Percentiles rank a stretch among this genome's conserved stretches.
Evolutionary conservation across 2,888 invertebrate species (phyloP).

Genomic region (Platypus cylindrus): DNA sequence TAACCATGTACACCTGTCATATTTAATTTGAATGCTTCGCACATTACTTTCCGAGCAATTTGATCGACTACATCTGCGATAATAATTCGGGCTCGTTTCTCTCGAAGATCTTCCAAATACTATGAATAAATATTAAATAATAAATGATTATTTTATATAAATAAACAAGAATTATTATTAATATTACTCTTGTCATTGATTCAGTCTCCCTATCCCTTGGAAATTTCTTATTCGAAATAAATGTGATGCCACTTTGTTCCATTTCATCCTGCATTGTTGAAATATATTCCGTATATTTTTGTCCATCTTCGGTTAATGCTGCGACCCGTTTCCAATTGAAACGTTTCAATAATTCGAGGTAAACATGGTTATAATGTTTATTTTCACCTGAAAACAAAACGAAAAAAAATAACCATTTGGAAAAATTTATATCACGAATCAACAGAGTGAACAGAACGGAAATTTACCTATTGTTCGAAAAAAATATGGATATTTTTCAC

Average conservation of each 20-base stretch:
- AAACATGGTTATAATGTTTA: conserved; percentile 55
- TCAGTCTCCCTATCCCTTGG: conserved; percentile 42
- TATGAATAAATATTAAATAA: conserved; percentile 25
- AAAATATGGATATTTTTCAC: conserved; percentile 61
- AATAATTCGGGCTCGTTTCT: conserved; percentile 58
- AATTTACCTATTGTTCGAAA: conserved; percentile 59
- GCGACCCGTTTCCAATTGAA: conserved; percentile 61
- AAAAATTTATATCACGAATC: no score
- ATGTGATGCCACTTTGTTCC: conserved; percentile 46
- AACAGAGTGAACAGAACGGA: no score
- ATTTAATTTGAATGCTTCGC: conserved; percentile 59
- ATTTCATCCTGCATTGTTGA: conserved; percentile 54
- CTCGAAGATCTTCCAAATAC: conserved; percentile 52
- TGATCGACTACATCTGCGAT: conserved; percentile 68
- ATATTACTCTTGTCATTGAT: conserved; percentile 45
- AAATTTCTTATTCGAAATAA: conserved; percentile 58
- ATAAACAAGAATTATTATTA: background rate
- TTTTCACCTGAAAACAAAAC: conserved; percentile 45
- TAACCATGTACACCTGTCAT: conserved; percentile 61
- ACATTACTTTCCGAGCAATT: conserved; percentile 63
- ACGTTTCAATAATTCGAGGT: conserved; percentile 44
- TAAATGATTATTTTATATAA: background rate
- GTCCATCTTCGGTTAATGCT: conserved; percentile 65
- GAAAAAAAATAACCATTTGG: conserved; percentile 5
- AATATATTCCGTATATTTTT: conserved; percentile 66